Percentiles rank a stretch among this genome's conserved stretches.
Evolutionary conservation across 2,797 vertebrate species (phyloP).

Genomic region (Ambastaia sidthimunki): DNA sequence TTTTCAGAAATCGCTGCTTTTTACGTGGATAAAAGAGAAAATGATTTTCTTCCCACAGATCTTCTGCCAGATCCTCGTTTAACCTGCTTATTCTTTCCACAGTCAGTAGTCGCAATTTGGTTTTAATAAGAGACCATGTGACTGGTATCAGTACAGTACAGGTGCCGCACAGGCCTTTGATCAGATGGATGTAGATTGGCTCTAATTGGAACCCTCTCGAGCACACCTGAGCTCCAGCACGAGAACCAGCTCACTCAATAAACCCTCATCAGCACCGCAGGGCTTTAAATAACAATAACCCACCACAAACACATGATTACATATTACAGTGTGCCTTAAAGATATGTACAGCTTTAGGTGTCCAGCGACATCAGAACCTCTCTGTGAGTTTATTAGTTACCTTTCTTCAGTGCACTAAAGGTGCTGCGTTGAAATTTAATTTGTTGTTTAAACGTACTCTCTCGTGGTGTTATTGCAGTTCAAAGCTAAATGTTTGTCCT

Average conservation of each 20-base stretch:
- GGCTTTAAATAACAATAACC: conserved; percentile 80
- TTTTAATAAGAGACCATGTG: conserved; percentile 39
- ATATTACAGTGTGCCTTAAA: conserved; percentile 70
- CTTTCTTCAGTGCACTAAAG: conserved; percentile 33
- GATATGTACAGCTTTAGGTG: conserved; percentile 62
- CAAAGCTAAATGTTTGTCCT: conserved; percentile 21
- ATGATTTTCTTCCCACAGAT: conserved; percentile 29
- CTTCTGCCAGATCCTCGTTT: background rate
- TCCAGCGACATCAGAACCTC: conserved; percentile 47
- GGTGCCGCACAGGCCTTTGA: conserved; percentile 49
- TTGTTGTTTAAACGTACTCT: conserved; percentile 41
- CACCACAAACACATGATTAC: conserved; percentile 81
- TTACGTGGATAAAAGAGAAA: conserved; percentile 21
- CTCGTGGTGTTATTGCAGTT: conserved; percentile 21
- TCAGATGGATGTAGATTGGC: conserved; percentile 58
- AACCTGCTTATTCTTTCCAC: conserved; percentile 66
- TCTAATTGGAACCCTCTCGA: conserved; percentile 68
- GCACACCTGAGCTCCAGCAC: conserved; percentile 66
- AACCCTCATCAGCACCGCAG: conserved; percentile 69
- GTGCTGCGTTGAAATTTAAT: conserved; percentile 28
- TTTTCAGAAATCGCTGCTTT: conserved; percentile 8
- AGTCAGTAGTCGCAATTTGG: background rate
- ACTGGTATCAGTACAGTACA: conserved; percentile 37
- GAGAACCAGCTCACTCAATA: conserved; percentile 76
- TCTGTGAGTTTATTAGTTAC: conserved; percentile 54